Conservation (phyloP, 2,888 invertebrate genomes). For the Parnassius orleans region DNA sequence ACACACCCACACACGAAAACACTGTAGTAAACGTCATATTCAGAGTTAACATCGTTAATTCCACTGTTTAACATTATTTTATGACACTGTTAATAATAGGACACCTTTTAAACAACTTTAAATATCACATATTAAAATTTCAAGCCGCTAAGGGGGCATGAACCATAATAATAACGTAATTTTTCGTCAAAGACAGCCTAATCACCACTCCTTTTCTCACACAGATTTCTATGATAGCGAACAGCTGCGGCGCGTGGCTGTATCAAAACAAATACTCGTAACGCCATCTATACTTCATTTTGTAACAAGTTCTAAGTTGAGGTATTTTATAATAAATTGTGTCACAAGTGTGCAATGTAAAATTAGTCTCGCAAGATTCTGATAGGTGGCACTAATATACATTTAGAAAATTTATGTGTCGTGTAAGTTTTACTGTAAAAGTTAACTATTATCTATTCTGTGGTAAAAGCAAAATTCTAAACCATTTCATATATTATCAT, state of each 20-base stretch:
- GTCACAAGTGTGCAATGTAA: background rate
- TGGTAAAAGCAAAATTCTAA: too few species aligned
- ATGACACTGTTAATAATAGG: slow-evolving; percentile 60
- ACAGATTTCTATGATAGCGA: slow-evolving; percentile 78
- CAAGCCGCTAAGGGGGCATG: slow-evolving; percentile 50
- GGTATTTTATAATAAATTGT: background rate
- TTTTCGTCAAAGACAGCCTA: slow-evolving; percentile 73
- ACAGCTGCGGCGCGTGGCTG: slow-evolving; percentile 68
- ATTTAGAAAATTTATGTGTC: background rate
- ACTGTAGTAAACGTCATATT: slow-evolving; percentile 76
- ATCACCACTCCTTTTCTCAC: slow-evolving; percentile 81
- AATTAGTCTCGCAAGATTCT: background rate
- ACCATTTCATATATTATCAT: too few species aligned
- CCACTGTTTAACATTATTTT: slow-evolving; percentile 61
- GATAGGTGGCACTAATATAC: background rate
- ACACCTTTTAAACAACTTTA: slow-evolving; percentile 54
- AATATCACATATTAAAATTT: slow-evolving; percentile 55
- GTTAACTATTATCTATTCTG: too few species aligned
- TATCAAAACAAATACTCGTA: slow-evolving; percentile 74
- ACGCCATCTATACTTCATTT: slow-evolving; percentile 50
- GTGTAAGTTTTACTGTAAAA: too few species aligned
- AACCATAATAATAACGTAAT: slow-evolving; percentile 73
- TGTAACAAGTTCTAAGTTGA: slow-evolving; percentile 1
- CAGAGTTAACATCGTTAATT: slow-evolving; percentile 74
- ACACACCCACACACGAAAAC: slow-evolving; percentile 68